Conservation (phyloP, 2,113 vertebrate genomes). For the Onychorhynchus coronatus region DNA sequence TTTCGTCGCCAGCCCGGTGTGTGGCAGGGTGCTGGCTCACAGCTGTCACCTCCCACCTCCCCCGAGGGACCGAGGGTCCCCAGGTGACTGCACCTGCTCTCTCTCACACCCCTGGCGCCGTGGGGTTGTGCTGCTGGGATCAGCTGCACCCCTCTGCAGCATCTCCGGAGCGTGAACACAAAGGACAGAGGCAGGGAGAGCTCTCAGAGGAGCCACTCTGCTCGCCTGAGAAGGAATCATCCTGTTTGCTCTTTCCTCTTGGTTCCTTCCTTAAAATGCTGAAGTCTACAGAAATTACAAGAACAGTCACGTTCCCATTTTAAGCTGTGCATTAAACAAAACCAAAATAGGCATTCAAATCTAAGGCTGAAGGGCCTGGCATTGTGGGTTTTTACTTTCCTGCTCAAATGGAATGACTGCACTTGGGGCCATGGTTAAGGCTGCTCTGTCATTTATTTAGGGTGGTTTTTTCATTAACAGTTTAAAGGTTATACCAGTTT, state of each 20-base stretch:
- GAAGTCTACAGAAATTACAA: background rate
- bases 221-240: background rate
- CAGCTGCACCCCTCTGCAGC: background rate
- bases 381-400: background rate
- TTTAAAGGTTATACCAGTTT: background rate
- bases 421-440: background rate
- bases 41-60: too few relatives aligned
- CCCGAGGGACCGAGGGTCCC: too few relatives aligned
- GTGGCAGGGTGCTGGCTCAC: slow-evolving; percentile 2
- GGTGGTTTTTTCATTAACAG: background rate
- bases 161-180: background rate
- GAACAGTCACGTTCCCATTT: background rate
- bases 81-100: too few relatives aligned
- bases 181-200: background rate
- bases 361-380: background rate
- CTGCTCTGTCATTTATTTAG: background rate
- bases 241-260: background rate
- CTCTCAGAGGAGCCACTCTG: background rate
- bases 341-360: background rate
- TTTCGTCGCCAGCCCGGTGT: background rate
- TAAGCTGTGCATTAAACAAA: background rate
- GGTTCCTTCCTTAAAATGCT: background rate
- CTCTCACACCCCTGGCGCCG: too few relatives aligned
- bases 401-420: background rate
- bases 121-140: background rate